Evolutionary conservation across 2,113 vertebrate genomes (phyloP).

Genomic region (Acrocephalus kingi): DNA sequence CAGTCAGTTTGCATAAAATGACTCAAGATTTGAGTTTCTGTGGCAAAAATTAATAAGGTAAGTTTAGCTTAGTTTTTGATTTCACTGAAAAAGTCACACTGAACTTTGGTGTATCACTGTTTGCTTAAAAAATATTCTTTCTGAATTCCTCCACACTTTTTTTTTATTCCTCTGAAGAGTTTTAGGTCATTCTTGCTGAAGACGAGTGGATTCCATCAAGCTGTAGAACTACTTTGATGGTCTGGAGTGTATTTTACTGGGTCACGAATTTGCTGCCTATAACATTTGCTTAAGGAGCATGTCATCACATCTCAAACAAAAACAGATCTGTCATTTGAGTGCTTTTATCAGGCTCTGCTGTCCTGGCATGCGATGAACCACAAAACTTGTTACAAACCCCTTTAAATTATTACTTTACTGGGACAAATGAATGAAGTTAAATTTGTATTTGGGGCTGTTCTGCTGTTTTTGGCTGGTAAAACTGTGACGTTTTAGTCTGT

Average conservation of each 20-base stretch:
- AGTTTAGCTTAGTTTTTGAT: neutral
- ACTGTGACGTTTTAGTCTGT: neutral
- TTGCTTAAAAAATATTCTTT: constrained; percentile 63
- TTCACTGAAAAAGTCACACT: constrained; percentile 28
- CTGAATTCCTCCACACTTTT: constrained; percentile 19
- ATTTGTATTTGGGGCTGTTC: neutral
- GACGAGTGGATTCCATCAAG: constrained; percentile 43
- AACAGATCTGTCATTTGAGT: constrained; percentile 38
- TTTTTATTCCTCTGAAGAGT: constrained; percentile 13
- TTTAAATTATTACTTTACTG: constrained; percentile 18
- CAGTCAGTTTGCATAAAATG: neutral
- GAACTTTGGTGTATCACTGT: constrained; percentile 25
- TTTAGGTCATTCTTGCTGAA: constrained; percentile 44
- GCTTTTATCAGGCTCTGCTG: constrained; percentile 38
- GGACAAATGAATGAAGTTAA: neutral
- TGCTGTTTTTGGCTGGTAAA: neutral
- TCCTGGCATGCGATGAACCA: constrained; percentile 26
- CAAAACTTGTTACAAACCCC: neutral
- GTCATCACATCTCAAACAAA: constrained; percentile 48
- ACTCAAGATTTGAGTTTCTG: constrained; percentile 9
- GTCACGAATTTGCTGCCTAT: constrained; percentile 45
- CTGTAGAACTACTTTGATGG: constrained; percentile 51
- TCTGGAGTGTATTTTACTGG: constrained; percentile 51
- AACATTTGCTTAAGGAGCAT: constrained; percentile 59
- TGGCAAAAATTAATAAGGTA: neutral